These are phyloP conservation scores for Bostrychus sinensis DNA, from an alignment of 2,113 vertebrate species.

Conservation along the genomic window DNA sequence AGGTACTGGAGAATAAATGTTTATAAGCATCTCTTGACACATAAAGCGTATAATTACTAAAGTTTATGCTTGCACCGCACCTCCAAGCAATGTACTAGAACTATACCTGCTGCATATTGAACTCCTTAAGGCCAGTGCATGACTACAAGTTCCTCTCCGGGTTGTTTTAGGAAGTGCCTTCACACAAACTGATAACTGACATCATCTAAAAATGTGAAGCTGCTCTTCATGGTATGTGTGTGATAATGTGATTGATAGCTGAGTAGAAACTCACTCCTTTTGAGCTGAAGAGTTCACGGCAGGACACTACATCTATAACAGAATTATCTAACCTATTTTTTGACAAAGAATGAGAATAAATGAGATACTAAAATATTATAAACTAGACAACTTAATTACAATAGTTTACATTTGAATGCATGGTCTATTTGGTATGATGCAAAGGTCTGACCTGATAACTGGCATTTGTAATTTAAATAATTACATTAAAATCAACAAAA, in stretches of 20 bases:
- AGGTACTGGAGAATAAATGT: conserved; percentile 40
- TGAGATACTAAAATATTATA: neutral
- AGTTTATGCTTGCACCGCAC: conserved; percentile 30
- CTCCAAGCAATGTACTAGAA: conserved; percentile 12
- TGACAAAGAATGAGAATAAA: neutral
- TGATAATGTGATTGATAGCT: conserved; percentile 20
- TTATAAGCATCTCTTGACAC: conserved; percentile 31
- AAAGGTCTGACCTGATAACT: neutral
- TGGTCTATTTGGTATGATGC: no score
- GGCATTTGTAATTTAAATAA: neutral
- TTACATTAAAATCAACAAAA: no score
- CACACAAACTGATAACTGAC: conserved; percentile 33
- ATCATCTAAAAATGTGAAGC: conserved; percentile 27
- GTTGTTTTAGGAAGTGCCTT: conserved; percentile 30
- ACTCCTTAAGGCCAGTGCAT: conserved; percentile 6
- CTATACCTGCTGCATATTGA: conserved; percentile 17
- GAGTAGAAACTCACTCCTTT: neutral
- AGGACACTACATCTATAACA: neutral
- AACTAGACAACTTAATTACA: neutral
- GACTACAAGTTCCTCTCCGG: conserved; percentile 28
- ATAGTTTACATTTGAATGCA: neutral
- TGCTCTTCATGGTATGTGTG: neutral
- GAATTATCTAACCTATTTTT: neutral
- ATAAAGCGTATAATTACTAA: conserved; percentile 19
- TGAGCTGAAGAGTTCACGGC: neutral